phyloP scores from a whole-genome alignment of 2,888 invertebrate genomes.

The Carcina quercana region DNA sequence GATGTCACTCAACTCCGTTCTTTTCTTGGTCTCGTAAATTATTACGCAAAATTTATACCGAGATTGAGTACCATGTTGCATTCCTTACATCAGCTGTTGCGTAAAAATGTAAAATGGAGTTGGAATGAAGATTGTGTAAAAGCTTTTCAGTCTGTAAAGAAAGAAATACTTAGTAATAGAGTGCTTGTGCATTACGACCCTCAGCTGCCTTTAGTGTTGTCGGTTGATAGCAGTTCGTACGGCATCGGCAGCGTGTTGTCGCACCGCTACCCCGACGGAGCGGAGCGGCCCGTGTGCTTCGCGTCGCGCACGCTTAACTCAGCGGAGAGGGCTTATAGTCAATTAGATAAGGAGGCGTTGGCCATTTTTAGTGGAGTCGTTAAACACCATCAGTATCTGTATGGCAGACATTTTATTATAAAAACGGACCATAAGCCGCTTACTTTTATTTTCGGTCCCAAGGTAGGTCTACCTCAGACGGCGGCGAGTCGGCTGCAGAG shows the following conservation, averaged over 20 bases:
- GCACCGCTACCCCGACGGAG: constrained; percentile 10
- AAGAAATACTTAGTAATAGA: background rate
- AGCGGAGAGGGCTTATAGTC: constrained; percentile 16
- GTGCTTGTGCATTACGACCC: background rate
- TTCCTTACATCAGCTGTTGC: background rate
- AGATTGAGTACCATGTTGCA: background rate
- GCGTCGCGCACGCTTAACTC: constrained; percentile 13
- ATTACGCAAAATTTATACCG: no score
- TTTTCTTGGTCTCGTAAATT: no score
- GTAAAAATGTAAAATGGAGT: background rate
- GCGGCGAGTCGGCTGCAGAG: constrained; percentile 28
- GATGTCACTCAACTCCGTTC: no score
- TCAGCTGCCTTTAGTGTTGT: background rate
- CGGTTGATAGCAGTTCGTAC: background rate
- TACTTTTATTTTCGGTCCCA: constrained; percentile 28
- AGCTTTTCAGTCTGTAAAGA: background rate
- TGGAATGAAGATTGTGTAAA: background rate
- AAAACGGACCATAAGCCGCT: constrained; percentile 44
- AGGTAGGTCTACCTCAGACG: constrained; percentile 24
- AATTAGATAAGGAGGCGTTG: constrained; percentile 22
- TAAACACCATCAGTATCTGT: constrained; percentile 22
- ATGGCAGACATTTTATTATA: constrained; percentile 23
- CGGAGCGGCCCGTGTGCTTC: constrained; percentile 17
- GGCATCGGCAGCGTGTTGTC: background rate
- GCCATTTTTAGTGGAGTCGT: constrained; percentile 21